A percentile compares a stretch with the other conserved stretches of the same genome.
Evolutionary conservation across 2,888 invertebrate species (phyloP).

Genomic region (Protodeltote pygarga): DNA sequence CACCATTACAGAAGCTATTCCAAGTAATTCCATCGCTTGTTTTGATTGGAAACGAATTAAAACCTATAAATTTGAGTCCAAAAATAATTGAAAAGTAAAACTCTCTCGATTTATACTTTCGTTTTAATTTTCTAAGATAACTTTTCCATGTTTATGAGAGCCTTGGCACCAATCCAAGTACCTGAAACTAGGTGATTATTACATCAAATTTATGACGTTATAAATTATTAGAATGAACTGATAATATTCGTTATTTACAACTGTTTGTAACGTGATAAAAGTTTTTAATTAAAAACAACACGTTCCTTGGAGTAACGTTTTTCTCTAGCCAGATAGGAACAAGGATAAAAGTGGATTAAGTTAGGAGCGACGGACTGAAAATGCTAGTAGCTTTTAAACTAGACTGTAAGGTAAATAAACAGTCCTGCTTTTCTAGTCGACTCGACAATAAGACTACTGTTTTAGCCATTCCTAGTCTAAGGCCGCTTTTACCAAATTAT

Average conservation of each 20-base stretch:
- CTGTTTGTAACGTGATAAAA: slow-evolving; percentile 21
- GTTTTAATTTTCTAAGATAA: slow-evolving; percentile 19
- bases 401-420: slow-evolving; percentile 14
- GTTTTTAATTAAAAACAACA: slow-evolving; percentile 26
- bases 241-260: slow-evolving; percentile 33
- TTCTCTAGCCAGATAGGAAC: slow-evolving; percentile 2
- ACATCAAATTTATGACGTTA: slow-evolving; percentile 37
- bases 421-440: slow-evolving; percentile 10
- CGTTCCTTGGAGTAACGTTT: slow-evolving; percentile 1
- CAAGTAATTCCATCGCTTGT: slow-evolving; percentile 32
- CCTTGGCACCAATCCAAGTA: slow-evolving; percentile 39
- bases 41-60: slow-evolving; percentile 39
- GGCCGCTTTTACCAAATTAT: too few relatives aligned
- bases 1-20: slow-evolving; percentile 15
- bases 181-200: slow-evolving; percentile 38
- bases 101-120: slow-evolving; percentile 28
- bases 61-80: slow-evolving; percentile 29
- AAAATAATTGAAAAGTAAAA: slow-evolving; percentile 43
- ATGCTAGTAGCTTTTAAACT: slow-evolving; percentile 3
- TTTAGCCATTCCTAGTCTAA: too few relatives aligned
- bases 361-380: slow-evolving; percentile 3
- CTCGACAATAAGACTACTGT: slow-evolving; percentile 4
- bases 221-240: slow-evolving; percentile 36
- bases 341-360: slow-evolving; percentile 18
- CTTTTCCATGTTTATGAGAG: slow-evolving; percentile 23